These are phyloP conservation scores for Lycophotia porphyrea DNA, from an alignment of 2,888 invertebrate species.

Conservation along the genomic window DNA sequence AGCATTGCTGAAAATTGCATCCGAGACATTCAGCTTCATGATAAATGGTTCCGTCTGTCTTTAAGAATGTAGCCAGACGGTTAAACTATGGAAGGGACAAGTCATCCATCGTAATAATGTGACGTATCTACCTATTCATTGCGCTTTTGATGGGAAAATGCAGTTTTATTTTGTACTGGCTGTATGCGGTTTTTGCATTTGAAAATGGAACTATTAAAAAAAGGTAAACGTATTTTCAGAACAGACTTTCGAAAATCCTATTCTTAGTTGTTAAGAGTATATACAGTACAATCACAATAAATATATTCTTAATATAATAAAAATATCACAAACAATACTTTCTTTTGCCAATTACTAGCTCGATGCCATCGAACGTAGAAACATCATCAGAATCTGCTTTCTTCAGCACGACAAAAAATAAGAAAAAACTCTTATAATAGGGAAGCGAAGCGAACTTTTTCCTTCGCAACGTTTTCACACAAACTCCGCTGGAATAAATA, in stretches of 20 bases:
- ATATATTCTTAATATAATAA: not conserved
- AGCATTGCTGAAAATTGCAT: conserved; percentile 69
- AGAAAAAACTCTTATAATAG: conserved; percentile 43
- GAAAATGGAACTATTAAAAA: not conserved
- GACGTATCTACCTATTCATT: conserved; percentile 63
- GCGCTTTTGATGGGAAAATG: conserved; percentile 45
- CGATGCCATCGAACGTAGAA: conserved; percentile 33
- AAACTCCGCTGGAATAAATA: conserved; percentile 57
- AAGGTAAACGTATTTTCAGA: not conserved
- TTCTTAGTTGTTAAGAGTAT: not conserved
- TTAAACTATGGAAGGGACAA: conserved; percentile 59
- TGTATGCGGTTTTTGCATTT: conserved; percentile 17
- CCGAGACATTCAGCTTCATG: conserved; percentile 67
- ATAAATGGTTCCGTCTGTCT: conserved; percentile 68
- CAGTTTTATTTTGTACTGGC: conserved; percentile 35
- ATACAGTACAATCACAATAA: not conserved
- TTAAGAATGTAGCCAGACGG: conserved; percentile 65
- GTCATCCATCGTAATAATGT: conserved; percentile 69
- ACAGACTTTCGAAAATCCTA: not conserved
- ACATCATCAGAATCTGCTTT: conserved; percentile 51
- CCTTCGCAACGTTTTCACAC: conserved; percentile 49
- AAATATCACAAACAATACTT: conserved; percentile 18
- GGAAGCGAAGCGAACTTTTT: conserved; percentile 48
- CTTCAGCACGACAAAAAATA: conserved; percentile 48
- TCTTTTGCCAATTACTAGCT: conserved; percentile 46